Conservation (phyloP, 2,888 invertebrate species). For the Tetranychus truncatus region DNA sequence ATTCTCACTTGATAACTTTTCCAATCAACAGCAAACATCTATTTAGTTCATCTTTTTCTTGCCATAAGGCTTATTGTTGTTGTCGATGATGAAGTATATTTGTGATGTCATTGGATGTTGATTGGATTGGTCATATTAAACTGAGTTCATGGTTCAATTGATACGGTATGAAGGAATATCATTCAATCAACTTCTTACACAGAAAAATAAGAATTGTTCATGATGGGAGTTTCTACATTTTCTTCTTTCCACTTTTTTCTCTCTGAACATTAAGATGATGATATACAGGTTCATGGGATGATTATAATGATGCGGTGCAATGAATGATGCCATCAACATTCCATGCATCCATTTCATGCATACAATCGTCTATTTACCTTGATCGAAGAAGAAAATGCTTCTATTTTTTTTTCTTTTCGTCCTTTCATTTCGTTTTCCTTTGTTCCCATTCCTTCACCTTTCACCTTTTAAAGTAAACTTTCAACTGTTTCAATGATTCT, state of each 20-base stretch:
- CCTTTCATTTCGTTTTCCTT: background rate
- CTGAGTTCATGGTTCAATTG: background rate
- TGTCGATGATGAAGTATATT: background rate
- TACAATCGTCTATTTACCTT: background rate
- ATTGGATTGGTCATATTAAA: slow-evolving; percentile 1
- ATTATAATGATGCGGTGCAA: background rate
- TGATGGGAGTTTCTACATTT: background rate
- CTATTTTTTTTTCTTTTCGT: background rate
- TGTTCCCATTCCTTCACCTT: background rate
- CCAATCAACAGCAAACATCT: background rate
- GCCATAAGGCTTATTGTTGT: background rate
- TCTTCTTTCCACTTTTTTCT: background rate
- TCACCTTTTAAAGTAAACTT: background rate
- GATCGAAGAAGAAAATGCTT: background rate
- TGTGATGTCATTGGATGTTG: background rate
- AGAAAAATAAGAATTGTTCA: background rate
- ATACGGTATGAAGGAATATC: background rate
- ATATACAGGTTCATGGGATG: background rate
- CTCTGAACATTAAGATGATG: background rate
- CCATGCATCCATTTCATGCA: background rate
- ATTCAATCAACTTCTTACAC: background rate
- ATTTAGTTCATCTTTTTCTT: background rate
- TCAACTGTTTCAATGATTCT: background rate
- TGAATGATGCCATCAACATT: background rate
- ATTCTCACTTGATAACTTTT: background rate